phyloP scores from a whole-genome alignment of 2,797 vertebrate species.

The Melanogrammus aeglefinus region DNA sequence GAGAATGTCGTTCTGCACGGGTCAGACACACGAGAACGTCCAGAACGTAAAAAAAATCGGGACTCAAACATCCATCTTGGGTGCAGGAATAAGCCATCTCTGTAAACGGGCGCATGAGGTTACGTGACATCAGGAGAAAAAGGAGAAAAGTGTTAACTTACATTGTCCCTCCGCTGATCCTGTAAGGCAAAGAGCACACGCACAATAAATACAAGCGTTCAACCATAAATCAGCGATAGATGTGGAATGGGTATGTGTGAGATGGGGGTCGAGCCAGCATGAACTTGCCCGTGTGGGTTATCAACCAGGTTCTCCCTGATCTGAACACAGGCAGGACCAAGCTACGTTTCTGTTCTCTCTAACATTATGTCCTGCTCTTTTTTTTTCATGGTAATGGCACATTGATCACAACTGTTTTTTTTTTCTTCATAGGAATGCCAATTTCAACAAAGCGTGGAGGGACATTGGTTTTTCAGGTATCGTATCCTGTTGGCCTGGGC shows the following conservation, averaged over 20 bases:
- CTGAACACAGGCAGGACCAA: background rate
- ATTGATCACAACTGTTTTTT: background rate
- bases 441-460: slow-evolving; percentile 13
- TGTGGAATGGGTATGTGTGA: background rate
- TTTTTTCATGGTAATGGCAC: background rate
- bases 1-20: no score
- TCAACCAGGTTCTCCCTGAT: background rate
- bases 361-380: background rate
- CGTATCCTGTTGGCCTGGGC: slow-evolving; percentile 39
- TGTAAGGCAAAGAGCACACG: background rate
- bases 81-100: no score
- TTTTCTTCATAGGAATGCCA: slow-evolving; percentile 6
- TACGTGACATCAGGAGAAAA: background rate
- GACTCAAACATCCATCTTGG: no score
- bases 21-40: background rate
- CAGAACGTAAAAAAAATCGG: background rate
- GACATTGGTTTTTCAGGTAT: slow-evolving; percentile 22
- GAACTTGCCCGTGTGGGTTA: no score
- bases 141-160: background rate
- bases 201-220: background rate
- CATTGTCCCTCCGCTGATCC: background rate
- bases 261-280: background rate
- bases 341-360: no score
- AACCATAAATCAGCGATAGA: background rate
- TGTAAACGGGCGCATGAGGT: no score